Conservation (phyloP, 2,888 invertebrate genomes). For the Agriopis marginaria region DNA sequence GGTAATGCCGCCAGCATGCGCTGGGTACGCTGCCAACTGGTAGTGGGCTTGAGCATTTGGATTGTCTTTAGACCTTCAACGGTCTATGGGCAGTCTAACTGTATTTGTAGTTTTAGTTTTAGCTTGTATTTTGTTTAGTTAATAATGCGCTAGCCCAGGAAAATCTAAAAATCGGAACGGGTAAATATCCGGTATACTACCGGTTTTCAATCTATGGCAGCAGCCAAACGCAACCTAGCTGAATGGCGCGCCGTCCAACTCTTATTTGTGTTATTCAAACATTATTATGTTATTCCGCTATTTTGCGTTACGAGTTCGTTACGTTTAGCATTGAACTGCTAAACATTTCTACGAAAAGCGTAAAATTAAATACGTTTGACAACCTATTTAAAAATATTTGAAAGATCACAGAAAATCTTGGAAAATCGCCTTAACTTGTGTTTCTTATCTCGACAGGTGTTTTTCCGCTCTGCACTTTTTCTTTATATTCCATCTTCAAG, state of each 20-base stretch:
- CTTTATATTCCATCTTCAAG: too few species aligned
- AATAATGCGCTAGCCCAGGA: too few species aligned
- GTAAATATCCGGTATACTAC: constrained; percentile 7
- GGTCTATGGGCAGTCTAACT: too few species aligned
- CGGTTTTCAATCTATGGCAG: constrained; percentile 3
- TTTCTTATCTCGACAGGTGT: too few species aligned
- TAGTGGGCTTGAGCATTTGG: too few species aligned
- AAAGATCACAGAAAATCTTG: background rate
- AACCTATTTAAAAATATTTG: background rate
- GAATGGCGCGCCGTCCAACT: constrained; percentile 43
- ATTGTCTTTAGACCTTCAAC: too few species aligned
- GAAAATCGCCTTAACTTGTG: too few species aligned
- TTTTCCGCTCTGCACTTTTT: too few species aligned
- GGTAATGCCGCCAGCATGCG: too few species aligned
- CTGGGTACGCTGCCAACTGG: too few species aligned
- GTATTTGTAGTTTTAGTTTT: too few species aligned
- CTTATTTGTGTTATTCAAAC: constrained; percentile 42
- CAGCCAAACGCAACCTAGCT: constrained; percentile 26
- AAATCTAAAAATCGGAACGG: background rate
- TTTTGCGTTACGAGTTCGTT: constrained; percentile 43
- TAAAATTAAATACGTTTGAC: background rate
- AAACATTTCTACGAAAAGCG: constrained; percentile 36
- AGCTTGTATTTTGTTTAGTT: too few species aligned
- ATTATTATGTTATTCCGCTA: constrained; percentile 35
- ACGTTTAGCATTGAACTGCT: constrained; percentile 36